Conservation (phyloP, 1,140 invertebrate genomes). For the Drosophila parvula region DNA sequence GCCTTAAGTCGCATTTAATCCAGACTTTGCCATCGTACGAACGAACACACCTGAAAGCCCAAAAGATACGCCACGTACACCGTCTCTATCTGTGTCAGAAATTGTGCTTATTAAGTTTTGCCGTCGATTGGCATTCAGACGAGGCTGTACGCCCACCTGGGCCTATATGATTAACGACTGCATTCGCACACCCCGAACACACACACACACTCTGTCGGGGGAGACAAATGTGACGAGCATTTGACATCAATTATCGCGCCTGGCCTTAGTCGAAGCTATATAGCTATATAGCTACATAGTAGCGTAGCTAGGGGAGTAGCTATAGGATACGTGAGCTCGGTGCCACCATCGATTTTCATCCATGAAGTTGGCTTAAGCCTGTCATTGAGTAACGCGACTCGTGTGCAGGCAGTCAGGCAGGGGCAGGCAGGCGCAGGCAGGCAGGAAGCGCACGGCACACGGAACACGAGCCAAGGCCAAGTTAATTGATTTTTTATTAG, state of each 20-base stretch:
- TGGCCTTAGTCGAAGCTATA: conserved; percentile 27
- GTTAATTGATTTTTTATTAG: conserved; percentile 81
- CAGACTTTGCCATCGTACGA: conserved; percentile 14
- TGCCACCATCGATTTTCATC: conserved; percentile 57
- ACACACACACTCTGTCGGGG: conserved; percentile 6
- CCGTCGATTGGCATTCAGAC: conserved; percentile 46
- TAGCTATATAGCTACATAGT: background rate
- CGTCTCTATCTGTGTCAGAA: conserved; percentile 35
- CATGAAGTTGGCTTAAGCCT: conserved; percentile 55
- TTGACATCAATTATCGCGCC: conserved; percentile 81
- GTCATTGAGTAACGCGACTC: conserved; percentile 55
- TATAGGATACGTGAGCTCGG: conserved; percentile 28
- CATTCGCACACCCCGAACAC: conserved; percentile 22
- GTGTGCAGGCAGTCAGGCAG: conserved; percentile 38
- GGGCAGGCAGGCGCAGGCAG: conserved; percentile 28
- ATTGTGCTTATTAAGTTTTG: conserved; percentile 60
- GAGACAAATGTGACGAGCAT: conserved; percentile 65
- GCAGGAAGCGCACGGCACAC: conserved; percentile 12
- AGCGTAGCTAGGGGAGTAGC: background rate
- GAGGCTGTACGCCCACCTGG: conserved; percentile 39
- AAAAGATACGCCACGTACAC: conserved; percentile 12
- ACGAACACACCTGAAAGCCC: background rate
- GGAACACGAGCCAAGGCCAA: conserved; percentile 54
- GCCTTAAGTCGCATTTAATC: conserved; percentile 15
- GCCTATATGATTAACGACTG: conserved; percentile 71